These are phyloP conservation scores for Malacoraja senta DNA, from an alignment of 2,797 vertebrate genomes.

Conservation along the genomic window DNA sequence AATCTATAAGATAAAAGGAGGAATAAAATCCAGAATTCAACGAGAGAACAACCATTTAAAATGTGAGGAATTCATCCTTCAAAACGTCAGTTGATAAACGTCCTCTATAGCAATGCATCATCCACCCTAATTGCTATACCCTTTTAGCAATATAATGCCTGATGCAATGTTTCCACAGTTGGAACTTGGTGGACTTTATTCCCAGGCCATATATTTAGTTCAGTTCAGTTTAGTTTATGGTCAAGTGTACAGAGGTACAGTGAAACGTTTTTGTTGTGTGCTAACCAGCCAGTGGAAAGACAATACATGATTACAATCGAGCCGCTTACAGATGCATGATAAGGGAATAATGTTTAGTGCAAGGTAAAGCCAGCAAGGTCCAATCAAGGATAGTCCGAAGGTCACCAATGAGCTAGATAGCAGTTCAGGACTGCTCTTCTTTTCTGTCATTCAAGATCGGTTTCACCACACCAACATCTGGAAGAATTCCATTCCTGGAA, in stretches of 20 bases:
- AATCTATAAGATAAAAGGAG: background rate
- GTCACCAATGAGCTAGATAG: too few relatives aligned
- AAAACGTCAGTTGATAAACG: background rate
- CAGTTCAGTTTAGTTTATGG: too few relatives aligned
- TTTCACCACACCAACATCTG: background rate
- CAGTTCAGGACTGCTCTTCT: too few relatives aligned
- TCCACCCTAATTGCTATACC: background rate
- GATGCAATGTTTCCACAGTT: background rate
- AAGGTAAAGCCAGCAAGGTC: too few relatives aligned
- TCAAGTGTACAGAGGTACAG: too few relatives aligned
- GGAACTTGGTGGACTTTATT: conserved; percentile 12
- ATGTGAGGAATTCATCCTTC: background rate
- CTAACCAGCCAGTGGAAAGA: too few relatives aligned
- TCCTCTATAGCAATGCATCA: background rate
- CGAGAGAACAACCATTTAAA: background rate
- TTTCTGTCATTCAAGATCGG: background rate
- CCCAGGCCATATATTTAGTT: background rate
- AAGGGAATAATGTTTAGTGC: too few relatives aligned
- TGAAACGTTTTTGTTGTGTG: too few relatives aligned
- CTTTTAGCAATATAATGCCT: background rate
- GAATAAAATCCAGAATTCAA: background rate
- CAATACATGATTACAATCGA: too few relatives aligned
- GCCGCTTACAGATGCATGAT: too few relatives aligned
- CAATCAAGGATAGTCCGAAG: too few relatives aligned
- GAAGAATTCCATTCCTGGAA: background rate